Evolutionary conservation across 1,140 invertebrate species (phyloP).

Genomic region (Lordiphosa collinella): DNA sequence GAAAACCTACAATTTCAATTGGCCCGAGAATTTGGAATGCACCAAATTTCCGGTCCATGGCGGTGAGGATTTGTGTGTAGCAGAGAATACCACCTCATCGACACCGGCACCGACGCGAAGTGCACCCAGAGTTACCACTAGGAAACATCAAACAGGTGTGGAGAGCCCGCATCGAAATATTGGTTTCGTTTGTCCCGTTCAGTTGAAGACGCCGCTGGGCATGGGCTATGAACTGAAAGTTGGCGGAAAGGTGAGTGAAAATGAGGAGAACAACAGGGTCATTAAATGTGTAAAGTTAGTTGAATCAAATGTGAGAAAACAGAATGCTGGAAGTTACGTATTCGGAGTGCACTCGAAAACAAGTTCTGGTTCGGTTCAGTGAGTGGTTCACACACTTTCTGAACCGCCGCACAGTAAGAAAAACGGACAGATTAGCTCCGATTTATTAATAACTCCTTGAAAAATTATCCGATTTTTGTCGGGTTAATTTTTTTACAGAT

Average conservation of each 20-base stretch:
- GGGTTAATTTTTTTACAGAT: no score
- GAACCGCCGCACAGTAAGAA: no score
- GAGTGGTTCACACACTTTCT: no score
- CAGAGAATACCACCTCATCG: constrained; percentile 86
- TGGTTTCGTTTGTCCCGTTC: constrained; percentile 92
- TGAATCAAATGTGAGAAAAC: no score
- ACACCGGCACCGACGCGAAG: constrained; percentile 56
- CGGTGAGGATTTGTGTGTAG: constrained; percentile 89
- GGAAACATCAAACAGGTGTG: constrained; percentile 64
- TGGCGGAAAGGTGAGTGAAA: constrained; percentile 85
- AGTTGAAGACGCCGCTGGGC: constrained; percentile 89
- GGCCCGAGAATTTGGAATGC: constrained; percentile 97
- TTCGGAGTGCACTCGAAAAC: no score
- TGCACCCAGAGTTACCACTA: constrained; percentile 58
- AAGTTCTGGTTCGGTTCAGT: no score
- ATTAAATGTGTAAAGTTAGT: no score
- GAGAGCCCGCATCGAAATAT: constrained; percentile 82
- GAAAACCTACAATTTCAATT: constrained; percentile 94
- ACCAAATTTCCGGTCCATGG: constrained; percentile 90
- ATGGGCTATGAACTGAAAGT: constrained; percentile 91
- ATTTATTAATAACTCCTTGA: no score
- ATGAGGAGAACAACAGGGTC: no score
- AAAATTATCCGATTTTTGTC: no score
- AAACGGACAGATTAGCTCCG: no score
- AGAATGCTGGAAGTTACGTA: no score